Evolutionary conservation across 2,888 invertebrate genomes (phyloP), one percentile per base, ranked within the genome.

Genomic region (Coenonympha glycerion): DNA sequence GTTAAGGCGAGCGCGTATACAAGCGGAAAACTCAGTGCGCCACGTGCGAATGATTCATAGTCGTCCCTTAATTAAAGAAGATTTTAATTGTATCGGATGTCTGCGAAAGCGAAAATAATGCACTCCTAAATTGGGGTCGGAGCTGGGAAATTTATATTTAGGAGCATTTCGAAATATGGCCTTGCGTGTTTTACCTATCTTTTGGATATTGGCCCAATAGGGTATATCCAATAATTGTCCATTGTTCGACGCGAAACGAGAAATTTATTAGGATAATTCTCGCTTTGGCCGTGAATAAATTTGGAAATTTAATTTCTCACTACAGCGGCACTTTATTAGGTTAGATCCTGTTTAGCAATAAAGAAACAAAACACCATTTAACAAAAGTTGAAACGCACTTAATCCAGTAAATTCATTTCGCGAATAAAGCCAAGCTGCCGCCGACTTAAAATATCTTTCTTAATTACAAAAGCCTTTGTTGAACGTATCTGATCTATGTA

Each of bases 1-100:
- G 64, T 69, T 71, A 78, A 77, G 73, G 71, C 68, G 68, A 63
- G 66, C 73, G 69, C 68, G 76, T 77, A 74, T 75, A 82, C 79
- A 79, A 83, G 79, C 81, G 83, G 86, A 87, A 86, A 85, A 86
- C 80, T 85, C 80, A 70, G 80, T 77, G 87, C 86, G 81, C 88
- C 88, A 88, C 87, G 88, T 88, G 88, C 87, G 79, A 87, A 87
- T 88, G 87, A 88, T 88, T 85, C 80, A 88, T 83, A 67, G 77
- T 70, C 75, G 76, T 80, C 81, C 87, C 87, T 88, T 88, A 88
- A 88, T 88, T 88, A 88, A 87, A 88, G 88, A 87, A 87, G 87
- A 87, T 88, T 87, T 87, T 87, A 88, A 87, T 87, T 87, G 87
- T 87, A 87, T 87, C 84, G 86, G 85, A 85, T 85, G 87, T 84